These are phyloP conservation scores for Metacarcinus magister DNA, from an alignment of 2,888 invertebrate species.

Conservation along the genomic window DNA sequence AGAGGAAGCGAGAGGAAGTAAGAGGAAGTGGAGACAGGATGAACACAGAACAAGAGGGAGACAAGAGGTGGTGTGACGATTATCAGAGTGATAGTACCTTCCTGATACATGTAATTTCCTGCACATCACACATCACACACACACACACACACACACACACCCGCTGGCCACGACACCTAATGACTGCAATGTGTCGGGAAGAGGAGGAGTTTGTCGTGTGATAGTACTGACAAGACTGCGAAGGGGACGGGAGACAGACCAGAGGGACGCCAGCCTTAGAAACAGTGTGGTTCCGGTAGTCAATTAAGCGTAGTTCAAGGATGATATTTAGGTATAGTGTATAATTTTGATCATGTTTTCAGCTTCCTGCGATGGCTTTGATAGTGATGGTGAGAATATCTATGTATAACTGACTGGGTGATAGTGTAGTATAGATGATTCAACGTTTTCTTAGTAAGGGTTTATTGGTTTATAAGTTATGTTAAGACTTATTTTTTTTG, in stretches of 20 bases:
- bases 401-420: not conserved
- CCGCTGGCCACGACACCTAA: not conserved
- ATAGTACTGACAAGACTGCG: not conserved
- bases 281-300: not conserved
- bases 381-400: not conserved
- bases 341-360: not conserved
- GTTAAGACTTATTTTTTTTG: too few species aligned
- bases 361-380: not conserved
- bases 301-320: not conserved
- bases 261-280: not conserved
- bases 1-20: not conserved
- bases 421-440: too few species aligned
- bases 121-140: not conserved
- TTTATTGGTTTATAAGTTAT: not conserved
- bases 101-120: not conserved
- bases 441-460: too few species aligned
- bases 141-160: not conserved
- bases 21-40: not conserved
- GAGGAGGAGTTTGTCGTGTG: not conserved
- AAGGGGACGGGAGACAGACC: not conserved
- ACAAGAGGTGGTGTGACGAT: slow-evolving; percentile 9
- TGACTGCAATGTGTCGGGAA: not conserved
- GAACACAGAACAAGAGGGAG: not conserved
- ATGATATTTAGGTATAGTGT: not conserved
- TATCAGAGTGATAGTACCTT: not conserved